phyloP scores from a whole-genome alignment of 2,113 vertebrate genomes.

The Silurus asotus region DNA sequence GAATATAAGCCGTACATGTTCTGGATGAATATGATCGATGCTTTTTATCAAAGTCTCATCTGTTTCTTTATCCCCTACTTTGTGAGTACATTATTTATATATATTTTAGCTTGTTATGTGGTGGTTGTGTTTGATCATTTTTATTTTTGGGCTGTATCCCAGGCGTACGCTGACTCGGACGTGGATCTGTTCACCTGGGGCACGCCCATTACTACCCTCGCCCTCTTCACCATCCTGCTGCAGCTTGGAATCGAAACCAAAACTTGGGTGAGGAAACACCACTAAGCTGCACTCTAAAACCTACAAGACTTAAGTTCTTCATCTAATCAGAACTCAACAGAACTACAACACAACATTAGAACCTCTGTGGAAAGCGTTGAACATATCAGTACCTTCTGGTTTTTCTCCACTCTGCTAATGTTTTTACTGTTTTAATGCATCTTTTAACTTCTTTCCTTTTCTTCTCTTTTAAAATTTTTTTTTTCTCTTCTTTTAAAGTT shows the following conservation, averaged over 20 bases:
- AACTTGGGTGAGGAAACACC: conserved; percentile 86
- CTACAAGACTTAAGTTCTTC: neutral
- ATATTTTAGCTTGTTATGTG: neutral
- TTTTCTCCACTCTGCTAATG: neutral
- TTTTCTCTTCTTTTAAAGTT: neutral
- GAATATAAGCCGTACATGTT: conserved; percentile 94
- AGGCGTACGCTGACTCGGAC: conserved; percentile 90
- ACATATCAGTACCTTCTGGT: neutral
- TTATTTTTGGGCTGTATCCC: neutral
- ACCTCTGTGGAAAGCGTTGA: neutral
- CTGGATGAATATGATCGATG: conserved; percentile 98
- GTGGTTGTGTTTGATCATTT: neutral
- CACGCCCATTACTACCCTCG: conserved; percentile 86
- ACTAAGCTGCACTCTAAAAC: too few relatives aligned
- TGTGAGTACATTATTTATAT: conserved; percentile 74
- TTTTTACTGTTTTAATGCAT: neutral
- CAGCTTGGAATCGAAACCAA: conserved; percentile 96
- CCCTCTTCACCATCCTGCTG: conserved; percentile 89
- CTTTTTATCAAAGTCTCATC: conserved; percentile 93
- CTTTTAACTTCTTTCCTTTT: neutral
- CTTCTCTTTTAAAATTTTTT: neutral
- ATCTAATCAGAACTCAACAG: neutral
- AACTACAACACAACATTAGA: neutral
- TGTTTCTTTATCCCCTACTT: conserved; percentile 98
- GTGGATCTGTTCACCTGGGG: conserved; percentile 95